Evolutionary conservation across 2,113 vertebrate species (phyloP), one percentile per base, ranked within the genome.

Genomic region (Gambusia affinis): DNA sequence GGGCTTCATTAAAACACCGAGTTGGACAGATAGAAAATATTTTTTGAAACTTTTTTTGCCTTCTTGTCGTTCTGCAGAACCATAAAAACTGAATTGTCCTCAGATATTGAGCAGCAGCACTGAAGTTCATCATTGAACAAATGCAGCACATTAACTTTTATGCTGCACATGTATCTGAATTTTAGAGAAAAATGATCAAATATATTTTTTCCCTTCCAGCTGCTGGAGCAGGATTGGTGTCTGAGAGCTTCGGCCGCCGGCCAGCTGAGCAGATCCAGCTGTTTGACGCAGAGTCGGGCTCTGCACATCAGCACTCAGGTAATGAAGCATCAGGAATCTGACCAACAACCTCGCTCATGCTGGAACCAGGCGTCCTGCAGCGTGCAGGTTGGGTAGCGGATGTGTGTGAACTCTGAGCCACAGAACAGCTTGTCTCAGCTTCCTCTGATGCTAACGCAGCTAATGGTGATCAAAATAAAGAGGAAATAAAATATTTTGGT

Each of bases 261-360:
- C 90, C 89, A 73, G 76, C 85, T 88, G 90, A 85, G 81, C 65
- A 83, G 74, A 64, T 78, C 89, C 24, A 67, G 88, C 4, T 22
- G 70, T 3, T 0, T 64, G 68, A 77, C 74, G 28, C 92, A 89
- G 60, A 87, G 88, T 80, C 81, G 93, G 81, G 86, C 85, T 54
- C 85, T 96, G 27, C 92, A 88, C 90, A 80, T 80, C 72, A 66
- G 80, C 83, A 85, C 90, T 57, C 94, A 96, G 95, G 96, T 97
- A 92, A 85, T 72, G 4, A 0, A 0, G 12, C 44, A 15, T 12
- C 63, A 35, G 8, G 10, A 27, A 11, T 6, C 60, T 62, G 11
- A 27, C 29, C 27, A 10, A 30, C 29, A 47, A 15, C 51, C 47
- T 8, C 2, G 7, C 7, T n/a, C 19, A 24, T 22, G 17, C 15